Evolutionary conservation across 2,797 vertebrate genomes (phyloP).

Genomic region (Melanogrammus aeglefinus): DNA sequence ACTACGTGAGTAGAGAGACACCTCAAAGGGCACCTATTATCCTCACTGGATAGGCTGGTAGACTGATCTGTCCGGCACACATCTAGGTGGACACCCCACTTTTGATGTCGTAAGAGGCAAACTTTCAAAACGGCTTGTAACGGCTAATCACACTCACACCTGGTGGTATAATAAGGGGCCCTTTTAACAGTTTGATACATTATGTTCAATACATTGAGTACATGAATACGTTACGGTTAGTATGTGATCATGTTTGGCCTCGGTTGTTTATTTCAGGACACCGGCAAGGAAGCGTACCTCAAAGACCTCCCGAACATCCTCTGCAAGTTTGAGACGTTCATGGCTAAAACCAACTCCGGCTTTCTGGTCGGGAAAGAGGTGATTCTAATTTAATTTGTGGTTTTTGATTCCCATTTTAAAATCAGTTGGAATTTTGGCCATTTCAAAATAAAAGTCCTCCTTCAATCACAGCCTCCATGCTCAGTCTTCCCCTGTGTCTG

Average conservation of each 20-base stretch:
- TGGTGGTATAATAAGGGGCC: neutral
- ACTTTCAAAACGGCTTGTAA: no score
- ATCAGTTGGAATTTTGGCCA: neutral
- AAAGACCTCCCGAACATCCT: constrained; percentile 63
- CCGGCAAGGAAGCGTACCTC: constrained; percentile 67
- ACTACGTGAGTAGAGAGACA: constrained; percentile 62
- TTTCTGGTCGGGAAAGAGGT: constrained; percentile 75
- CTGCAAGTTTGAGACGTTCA: constrained; percentile 65
- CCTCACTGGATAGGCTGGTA: no score
- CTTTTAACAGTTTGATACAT: no score
- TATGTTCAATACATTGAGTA: no score
- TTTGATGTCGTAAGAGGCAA: no score
- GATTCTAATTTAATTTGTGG: neutral
- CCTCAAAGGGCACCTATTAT: no score
- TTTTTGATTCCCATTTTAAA: neutral
- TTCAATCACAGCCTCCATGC: neutral
- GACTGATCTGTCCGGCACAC: no score
- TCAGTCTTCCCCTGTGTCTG: neutral
- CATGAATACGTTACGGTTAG: neutral
- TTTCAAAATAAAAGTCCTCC: neutral
- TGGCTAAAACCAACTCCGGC: constrained; percentile 63
- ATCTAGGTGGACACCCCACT: no score
- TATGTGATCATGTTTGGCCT: neutral
- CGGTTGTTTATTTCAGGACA: constrained; percentile 51
- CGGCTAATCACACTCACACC: neutral